Evolutionary conservation across 2,113 vertebrate genomes (phyloP), one percentile per base, ranked within the genome.

Genomic region (Psephotus haematonotus): DNA sequence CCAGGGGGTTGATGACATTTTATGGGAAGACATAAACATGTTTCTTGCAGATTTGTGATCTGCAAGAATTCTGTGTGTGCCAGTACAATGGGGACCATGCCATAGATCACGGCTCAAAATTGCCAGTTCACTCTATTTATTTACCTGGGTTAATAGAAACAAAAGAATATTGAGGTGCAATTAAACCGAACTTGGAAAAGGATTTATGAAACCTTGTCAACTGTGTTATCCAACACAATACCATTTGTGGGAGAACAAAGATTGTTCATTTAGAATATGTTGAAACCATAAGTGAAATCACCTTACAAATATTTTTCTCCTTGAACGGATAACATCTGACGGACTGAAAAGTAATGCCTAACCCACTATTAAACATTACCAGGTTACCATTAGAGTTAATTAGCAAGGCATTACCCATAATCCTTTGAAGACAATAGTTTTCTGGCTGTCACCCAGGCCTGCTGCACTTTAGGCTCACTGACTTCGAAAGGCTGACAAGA

Each of bases 1-100:
- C 95, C 94, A 97, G 90, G 79, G 68, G 63, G 90, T 53, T 68
- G 95, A 96, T 97, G 97, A 97, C 95, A 97, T 97, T 97, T 97
- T 97, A 52, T 97, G 97, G 96, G 97, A 97, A 93, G 86, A 85
- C 68, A 68, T 78, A 93, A 69, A 89, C 39, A 92, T 83, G 93
- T 87, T 95, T 95, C 75, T 52, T 91, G 94, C 94, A 97, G 97
- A 98, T 98, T 98, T 98, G 97, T 97, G 95, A 97, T 94, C 96
- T 97, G 93, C 74, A 97, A 98, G 94, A 97, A 93, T 96, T 97
- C 83, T 18, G 5, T 31, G 10, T 96, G 72, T 90, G 94, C 97
- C 86, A 89, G 78, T 95, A 75, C 65, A 25, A 22, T 60, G 50
- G 87, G 90, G 94, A 96, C 47, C 11, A 31, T 96, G 89, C 96